phyloP scores from a whole-genome alignment of 2,888 invertebrate genomes.

The Cylindroiulus punctatus region DNA sequence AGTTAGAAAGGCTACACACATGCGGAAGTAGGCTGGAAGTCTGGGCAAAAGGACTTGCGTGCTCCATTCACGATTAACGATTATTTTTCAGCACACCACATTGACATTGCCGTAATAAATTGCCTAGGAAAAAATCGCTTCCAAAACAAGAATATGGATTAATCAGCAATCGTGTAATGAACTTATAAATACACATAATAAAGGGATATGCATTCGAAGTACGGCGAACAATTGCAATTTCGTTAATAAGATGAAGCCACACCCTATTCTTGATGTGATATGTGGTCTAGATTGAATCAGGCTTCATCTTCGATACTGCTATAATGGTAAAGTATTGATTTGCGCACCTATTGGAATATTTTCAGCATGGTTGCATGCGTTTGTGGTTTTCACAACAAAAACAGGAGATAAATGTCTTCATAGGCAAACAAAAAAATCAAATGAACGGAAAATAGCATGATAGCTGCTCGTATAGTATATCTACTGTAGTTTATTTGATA shows the following conservation, averaged over 20 bases:
- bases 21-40: neutral
- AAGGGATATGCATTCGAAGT: neutral
- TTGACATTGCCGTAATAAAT: constrained; percentile 43
- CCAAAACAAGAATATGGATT: constrained; percentile 10
- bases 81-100: neutral
- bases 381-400: neutral
- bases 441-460: neutral
- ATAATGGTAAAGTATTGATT: constrained; percentile 17
- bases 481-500: too few relatives aligned
- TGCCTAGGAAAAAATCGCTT: neutral
- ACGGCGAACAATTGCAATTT: neutral
- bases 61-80: constrained; percentile 36
- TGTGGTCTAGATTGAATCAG: neutral
- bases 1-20: neutral
- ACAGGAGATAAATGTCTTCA: neutral
- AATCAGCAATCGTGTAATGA: constrained; percentile 7
- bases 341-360: neutral
- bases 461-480: neutral
- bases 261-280: constrained; percentile 2
- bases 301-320: neutral
- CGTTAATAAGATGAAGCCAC: constrained; percentile 14
- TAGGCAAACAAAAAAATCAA: neutral
- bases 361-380: neutral
- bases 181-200: neutral
- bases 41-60: neutral